Evolutionary conservation across 2,797 vertebrate species (phyloP).

Genomic region (Margarornis squamiger): DNA sequence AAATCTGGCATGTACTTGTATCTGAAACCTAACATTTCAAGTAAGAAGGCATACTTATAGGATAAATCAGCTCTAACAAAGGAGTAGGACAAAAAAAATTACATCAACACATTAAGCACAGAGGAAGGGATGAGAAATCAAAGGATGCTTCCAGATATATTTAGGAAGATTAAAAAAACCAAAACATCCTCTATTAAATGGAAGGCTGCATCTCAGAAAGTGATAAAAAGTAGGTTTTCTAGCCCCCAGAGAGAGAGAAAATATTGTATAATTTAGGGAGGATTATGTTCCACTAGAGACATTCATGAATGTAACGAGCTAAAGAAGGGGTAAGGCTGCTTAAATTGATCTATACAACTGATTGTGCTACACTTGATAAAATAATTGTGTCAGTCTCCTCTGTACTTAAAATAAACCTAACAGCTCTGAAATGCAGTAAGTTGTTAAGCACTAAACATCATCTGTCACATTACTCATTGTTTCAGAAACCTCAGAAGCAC

Average conservation of each 20-base stretch:
- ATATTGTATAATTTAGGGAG: not conserved
- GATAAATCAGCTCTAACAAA: not conserved
- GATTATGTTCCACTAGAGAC: constrained; percentile 26
- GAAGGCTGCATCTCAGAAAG: not conserved
- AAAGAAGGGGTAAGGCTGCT: constrained; percentile 13
- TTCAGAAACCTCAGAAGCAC: not conserved
- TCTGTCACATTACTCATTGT: constrained; percentile 2
- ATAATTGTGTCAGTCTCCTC: constrained; percentile 21
- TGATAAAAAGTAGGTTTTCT: constrained; percentile 1
- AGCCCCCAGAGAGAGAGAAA: not conserved
- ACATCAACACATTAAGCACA: not conserved
- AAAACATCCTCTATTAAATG: not conserved
- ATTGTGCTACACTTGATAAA: constrained; percentile 2
- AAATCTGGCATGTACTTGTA: not conserved
- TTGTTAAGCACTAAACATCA: constrained; percentile 19
- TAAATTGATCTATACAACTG: constrained; percentile 25
- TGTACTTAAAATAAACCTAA: constrained; percentile 3
- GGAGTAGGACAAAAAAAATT: not conserved
- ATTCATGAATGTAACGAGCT: not conserved
- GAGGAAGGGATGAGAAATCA: not conserved
- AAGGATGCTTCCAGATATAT: not conserved
- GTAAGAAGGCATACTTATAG: not conserved
- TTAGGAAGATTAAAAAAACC: not conserved
- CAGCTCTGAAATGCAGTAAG: not conserved
- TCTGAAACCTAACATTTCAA: not conserved